Evolutionary conservation across 64 coral and sea anemone genomes (phyloP), one percentile per base, ranked within the genome.

Genomic region (Montipora cactus): DNA sequence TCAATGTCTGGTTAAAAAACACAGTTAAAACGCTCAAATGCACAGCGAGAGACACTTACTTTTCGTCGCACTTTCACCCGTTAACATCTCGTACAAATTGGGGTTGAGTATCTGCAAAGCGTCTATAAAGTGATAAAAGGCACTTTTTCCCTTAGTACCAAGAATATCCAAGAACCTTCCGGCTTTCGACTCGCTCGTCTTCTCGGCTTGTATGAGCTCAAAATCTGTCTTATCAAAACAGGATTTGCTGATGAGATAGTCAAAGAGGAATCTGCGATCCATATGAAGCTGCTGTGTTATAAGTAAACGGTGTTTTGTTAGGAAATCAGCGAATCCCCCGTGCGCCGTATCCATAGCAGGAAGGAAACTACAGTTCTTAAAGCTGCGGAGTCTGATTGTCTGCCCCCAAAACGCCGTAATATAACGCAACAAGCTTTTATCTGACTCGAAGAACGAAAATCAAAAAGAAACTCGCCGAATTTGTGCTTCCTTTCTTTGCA

Each of bases 61-160:
- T 22, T 70, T 72, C 16, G 88, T 91, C 16, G 88, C 94, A 23
- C 83, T 90, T 79, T 95, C 88, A 15, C 94, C 94, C 3, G 89
- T 95, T 50, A 95, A 15, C 22, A 57, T 61, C 61, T 95, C 94
- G 20, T 95, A 95, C 11, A 95, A 57, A 14, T 21, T 91, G 16
- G 94, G 88, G 49, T 91, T 95, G 6, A 90, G 64, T 18, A 95
- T 53, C 74, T 95, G 89, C 8, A 95, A 52, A 3, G 49, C 94
- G 69, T 95, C 94, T 53, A 90, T 79, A 53, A 95, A 95, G 53
- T 90, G 88, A 48, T 75, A 49, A 45, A 90, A 95, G 7, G 79
- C 94, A 2, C 77, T 70, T 13, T 75, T 58, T 45, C 94, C 94
- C 70, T 95, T 95, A 1, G 58, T 75, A 6, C 37, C 59, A 4